Evolutionary conservation across 2,888 invertebrate genomes (phyloP), one percentile per base, ranked within the genome.

Genomic region (Drosophila atripex): DNA sequence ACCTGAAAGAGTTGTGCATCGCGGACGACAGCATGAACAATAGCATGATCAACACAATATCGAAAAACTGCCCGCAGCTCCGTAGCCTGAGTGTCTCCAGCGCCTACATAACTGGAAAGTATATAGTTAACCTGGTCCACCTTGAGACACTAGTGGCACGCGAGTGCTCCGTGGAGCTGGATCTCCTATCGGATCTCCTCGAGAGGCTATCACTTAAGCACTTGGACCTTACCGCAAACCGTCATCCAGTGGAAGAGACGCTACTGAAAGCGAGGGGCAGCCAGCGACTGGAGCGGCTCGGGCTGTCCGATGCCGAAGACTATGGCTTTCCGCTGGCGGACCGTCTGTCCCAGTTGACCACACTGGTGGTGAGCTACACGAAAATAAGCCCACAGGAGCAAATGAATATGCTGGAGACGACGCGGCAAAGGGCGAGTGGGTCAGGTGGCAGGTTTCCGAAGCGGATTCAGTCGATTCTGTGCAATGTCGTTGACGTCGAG

Each of bases 401-500:
- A 11, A 38, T 30, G 5, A 46, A 50, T 2, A 86, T 84, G 85
- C 18, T 86, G 3, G 71, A 71, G 3, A 39, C 49, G 1, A 77
- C 86, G 1, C 66, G 80, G 0, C 46, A 56, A 6, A 47, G 75
- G 5, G 73, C 75, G 1, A 46, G 63, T 9, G 32, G 32, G 0
- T 16, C 75, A 0, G 35, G 25, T 3, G 28, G 64, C 0, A 73
- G 64, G 23, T 82, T 76, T 52, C 64, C 76, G 0, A 70, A 78
- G 16, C 87, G 82, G 5, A 46, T 82, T 50, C 76, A 84, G 18
- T 52, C 69, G 14, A 80, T 82, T 6, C 21, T 78, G 45, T 80
- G 80, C 69, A 84, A 84, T 58, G 80, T 79, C 9, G 80, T 80
- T 7, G 78, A 86, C 32, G 76, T 82, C 16, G 85, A 82, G 38